Percentiles rank a stretch among this genome's conserved stretches.
Conservation (phyloP, 2,888 invertebrate genomes). For the Drosophila longiperda region DNA sequence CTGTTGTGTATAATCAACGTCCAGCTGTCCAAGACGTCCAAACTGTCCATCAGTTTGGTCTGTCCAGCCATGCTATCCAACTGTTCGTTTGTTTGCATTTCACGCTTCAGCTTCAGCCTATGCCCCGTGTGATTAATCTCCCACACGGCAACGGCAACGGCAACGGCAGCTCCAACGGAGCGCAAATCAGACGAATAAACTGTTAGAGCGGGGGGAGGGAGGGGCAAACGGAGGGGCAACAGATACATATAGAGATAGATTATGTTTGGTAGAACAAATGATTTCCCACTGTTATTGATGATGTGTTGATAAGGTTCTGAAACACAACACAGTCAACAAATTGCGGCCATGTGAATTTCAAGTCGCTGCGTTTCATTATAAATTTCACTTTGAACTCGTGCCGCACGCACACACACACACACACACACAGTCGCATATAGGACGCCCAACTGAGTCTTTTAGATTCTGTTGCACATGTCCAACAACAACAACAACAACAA, state of each 20-base stretch:
- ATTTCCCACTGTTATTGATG: constrained; percentile 82
- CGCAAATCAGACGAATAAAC: constrained; percentile 47
- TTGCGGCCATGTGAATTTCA: constrained; percentile 78
- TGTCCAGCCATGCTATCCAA: constrained; percentile 22
- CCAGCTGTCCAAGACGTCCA: constrained; percentile 24
- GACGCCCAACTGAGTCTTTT: constrained; percentile 55
- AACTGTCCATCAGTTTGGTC: constrained; percentile 1
- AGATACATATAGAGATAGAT: constrained; percentile 22
- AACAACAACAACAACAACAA: constrained; percentile 12
- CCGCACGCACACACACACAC: constrained; percentile 47
- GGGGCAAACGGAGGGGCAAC: constrained; percentile 10
- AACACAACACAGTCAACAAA: constrained; percentile 58
- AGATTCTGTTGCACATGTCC: constrained; percentile 50
- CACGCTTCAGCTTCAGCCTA: constrained; percentile 68
- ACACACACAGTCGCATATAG: constrained; percentile 11
- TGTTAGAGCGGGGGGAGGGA: constrained; percentile 9
- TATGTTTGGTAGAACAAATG: constrained; percentile 61
- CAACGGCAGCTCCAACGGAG: constrained; percentile 30
- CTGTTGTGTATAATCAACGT: constrained; percentile 72
- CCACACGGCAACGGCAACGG: constrained; percentile 49
- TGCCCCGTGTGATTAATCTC: constrained; percentile 74
- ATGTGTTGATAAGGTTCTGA: constrained; percentile 83
- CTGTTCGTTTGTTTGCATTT: constrained; percentile 73
- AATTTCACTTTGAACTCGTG: constrained; percentile 78
- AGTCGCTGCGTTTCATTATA: constrained; percentile 59